Conservation (phyloP, 2,113 vertebrate genomes). For the Actenoides hombroni region DNA sequence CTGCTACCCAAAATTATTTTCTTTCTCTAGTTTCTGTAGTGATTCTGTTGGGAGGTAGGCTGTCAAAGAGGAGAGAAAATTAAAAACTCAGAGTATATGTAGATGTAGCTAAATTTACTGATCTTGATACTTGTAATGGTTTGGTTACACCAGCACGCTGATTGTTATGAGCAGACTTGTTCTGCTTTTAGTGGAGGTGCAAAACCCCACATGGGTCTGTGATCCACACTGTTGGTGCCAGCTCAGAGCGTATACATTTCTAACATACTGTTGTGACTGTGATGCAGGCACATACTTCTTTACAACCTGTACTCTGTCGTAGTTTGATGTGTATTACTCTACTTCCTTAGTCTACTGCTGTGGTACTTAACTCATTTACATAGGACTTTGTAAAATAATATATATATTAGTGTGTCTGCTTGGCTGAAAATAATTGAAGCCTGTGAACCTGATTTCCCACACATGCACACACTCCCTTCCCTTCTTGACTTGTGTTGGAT, state of each 20-base stretch:
- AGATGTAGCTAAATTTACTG: background rate
- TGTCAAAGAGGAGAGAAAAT: background rate
- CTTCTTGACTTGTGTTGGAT: slow-evolving; percentile 32
- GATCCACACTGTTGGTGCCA: background rate
- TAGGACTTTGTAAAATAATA: slow-evolving; percentile 51
- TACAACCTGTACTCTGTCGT: background rate
- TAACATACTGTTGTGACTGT: background rate
- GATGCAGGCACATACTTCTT: background rate
- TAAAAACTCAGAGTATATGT: background rate
- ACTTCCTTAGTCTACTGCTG: background rate
- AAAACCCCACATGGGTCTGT: background rate
- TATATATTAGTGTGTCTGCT: slow-evolving; percentile 49
- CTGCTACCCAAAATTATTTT: background rate
- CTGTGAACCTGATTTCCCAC: slow-evolving; percentile 40
- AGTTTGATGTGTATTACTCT: background rate
- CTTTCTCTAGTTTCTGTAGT: background rate
- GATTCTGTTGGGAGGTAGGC: background rate
- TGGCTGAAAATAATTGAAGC: slow-evolving; percentile 57
- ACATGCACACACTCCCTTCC: background rate
- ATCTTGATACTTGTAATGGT: background rate
- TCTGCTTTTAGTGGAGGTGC: background rate
- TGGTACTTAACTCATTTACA: slow-evolving; percentile 26
- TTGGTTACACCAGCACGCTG: background rate
- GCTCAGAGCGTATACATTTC: background rate
- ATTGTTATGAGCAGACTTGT: background rate